Evolutionary conservation across 1,140 invertebrate species (phyloP), one percentile per base, ranked within the genome.

Genomic region (Geopemphigus sp.): DNA sequence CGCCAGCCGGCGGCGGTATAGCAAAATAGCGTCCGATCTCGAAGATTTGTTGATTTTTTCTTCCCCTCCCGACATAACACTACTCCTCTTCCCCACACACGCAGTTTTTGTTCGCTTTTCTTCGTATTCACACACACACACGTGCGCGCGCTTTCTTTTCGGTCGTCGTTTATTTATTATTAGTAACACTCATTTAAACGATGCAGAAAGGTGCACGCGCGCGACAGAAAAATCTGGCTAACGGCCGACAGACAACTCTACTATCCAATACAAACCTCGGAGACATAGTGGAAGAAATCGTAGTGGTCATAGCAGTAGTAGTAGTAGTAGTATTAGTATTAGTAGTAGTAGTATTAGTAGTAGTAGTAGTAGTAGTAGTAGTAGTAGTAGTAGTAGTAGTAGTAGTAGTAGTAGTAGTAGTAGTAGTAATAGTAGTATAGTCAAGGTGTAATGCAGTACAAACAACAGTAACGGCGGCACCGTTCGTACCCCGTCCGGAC

Each of bases 101-200:
- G 26, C 66, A 17, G 29, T 72, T n/a, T 72, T 72, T 39, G 68
- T 72, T 72, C 68, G 24, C 24, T 72, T 19, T 72, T 54, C 68
- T 26, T 54, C 66, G 15, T n/a, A 19, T 17, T 14, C n/a, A 12
- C 39, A 17, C 14, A 50, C 29, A 47, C 64, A 22, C 39, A 45
- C 64, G 15, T 68, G 12, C 39, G n/a, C 39, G 14, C 64, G 22
- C n/a, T 72, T 54, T 72, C 19, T 26, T 11, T 54, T 29, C 50
- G 68, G 68, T 32, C 68, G 50, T 0, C 47, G 68, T 29, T 12
- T 26, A 14, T 70, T 70, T 70, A 72, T 72, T 72, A 72, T 72
- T 72, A 72, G 68, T 72, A 72, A n/a, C 68, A 17, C 17, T 54
- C 29, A 54, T 72, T 72, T 72, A 54, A 72, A 72, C 68, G 68